Evolutionary conservation across 64 coral and sea anemone genomes (phyloP).

Genomic region (Pocillopora damicornis): DNA sequence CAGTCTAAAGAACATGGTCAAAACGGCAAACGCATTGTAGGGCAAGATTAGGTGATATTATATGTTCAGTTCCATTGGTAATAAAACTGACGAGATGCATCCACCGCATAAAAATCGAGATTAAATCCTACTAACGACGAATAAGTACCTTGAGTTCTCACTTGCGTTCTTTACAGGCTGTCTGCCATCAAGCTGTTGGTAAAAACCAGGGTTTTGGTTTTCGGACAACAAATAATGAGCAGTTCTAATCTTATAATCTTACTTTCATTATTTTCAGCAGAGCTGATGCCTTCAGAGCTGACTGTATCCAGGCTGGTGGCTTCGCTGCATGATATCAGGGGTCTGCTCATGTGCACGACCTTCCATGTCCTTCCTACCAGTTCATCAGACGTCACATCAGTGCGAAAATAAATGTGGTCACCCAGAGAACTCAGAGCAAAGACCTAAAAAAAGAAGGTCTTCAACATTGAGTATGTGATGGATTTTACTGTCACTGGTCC

Average conservation of each 20-base stretch:
- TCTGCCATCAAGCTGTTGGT: too few relatives aligned
- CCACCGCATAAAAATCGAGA: too few relatives aligned
- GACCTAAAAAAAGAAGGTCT: conserved; percentile 55
- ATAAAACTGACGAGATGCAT: too few relatives aligned
- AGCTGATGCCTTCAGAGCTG: conserved; percentile 1
- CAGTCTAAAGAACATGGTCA: too few relatives aligned
- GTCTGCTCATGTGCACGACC: conserved; percentile 49
- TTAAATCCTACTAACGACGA: too few relatives aligned
- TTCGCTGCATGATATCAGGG: background rate
- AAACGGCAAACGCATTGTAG: too few relatives aligned
- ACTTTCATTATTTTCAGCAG: background rate
- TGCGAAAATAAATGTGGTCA: conserved; percentile 95
- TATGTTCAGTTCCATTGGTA: too few relatives aligned
- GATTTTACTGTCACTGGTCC: too few relatives aligned
- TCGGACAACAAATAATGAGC: background rate
- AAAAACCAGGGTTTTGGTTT: too few relatives aligned
- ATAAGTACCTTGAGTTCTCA: too few relatives aligned
- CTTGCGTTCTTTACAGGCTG: too few relatives aligned
- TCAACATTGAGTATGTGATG: background rate
- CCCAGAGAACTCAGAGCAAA: conserved; percentile 86
- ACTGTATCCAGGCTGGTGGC: conserved; percentile 25
- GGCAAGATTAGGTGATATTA: too few relatives aligned
- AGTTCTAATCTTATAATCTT: background rate
- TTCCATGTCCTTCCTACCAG: conserved; percentile 88
- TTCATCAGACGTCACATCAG: conserved; percentile 79